phyloP scores from a whole-genome alignment of 2,797 vertebrate species.

The Scarus forsteni region DNA sequence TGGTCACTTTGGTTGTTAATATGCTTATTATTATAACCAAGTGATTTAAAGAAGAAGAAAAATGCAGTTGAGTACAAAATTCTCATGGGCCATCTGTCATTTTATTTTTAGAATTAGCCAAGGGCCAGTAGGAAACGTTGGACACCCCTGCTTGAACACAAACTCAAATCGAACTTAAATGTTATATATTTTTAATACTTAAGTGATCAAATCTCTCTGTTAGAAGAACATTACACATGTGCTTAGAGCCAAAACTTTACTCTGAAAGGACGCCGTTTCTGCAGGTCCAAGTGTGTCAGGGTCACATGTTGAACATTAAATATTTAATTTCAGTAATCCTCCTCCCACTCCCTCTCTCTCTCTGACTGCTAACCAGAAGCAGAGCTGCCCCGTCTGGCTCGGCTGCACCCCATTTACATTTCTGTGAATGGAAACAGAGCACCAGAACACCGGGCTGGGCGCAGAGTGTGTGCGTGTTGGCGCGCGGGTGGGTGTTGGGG shows the following conservation, averaged over 20 bases:
- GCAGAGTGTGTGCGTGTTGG: neutral
- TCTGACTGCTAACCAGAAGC: conserved; percentile 54
- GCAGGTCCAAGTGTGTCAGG: neutral
- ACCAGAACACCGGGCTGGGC: conserved; percentile 36
- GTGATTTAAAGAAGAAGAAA: too few species aligned
- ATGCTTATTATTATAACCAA: too few species aligned
- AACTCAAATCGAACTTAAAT: too few species aligned
- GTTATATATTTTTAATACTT: too few species aligned
- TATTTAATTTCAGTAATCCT: neutral
- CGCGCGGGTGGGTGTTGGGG: neutral
- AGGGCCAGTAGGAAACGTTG: too few species aligned
- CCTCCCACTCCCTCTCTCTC: neutral
- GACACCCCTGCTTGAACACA: neutral
- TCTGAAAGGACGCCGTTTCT: neutral
- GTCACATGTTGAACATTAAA: neutral
- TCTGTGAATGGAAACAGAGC: conserved; percentile 69
- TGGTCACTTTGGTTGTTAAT: too few species aligned
- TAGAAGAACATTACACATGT: neutral
- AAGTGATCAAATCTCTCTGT: too few species aligned
- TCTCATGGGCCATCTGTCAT: too few species aligned
- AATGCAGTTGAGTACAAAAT: too few species aligned
- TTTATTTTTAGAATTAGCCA: too few species aligned
- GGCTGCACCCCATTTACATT: conserved; percentile 60
- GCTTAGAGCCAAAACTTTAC: neutral
- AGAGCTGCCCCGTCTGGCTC: conserved; percentile 62